Conservation (phyloP, 2,888 invertebrate species). For the Drosophila subquinaria region DNA sequence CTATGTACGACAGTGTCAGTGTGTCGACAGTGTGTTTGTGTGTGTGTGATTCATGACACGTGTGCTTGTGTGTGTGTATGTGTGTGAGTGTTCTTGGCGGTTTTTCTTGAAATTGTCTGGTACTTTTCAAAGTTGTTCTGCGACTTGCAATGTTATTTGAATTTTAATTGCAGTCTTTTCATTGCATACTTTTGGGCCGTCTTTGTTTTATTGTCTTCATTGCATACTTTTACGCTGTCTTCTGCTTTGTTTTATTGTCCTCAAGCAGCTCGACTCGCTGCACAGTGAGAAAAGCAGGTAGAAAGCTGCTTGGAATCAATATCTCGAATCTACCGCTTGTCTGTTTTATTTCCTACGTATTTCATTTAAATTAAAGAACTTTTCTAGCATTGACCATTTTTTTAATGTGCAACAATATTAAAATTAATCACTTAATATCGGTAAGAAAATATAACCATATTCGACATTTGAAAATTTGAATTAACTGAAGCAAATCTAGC, state of each 20-base stretch:
- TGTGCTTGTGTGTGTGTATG: constrained; percentile 26
- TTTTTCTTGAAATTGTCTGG: constrained; percentile 72
- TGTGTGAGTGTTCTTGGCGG: constrained; percentile 63
- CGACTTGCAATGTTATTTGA: constrained; percentile 74
- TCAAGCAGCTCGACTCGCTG: background rate
- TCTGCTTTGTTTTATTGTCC: constrained; percentile 9
- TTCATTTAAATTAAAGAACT: no score
- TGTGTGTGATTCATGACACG: constrained; percentile 57
- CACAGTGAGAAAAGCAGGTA: no score
- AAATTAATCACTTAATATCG: no score
- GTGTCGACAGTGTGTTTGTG: constrained; percentile 16
- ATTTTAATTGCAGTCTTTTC: constrained; percentile 81
- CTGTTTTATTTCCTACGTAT: no score
- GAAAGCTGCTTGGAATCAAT: no score
- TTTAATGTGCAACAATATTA: no score
- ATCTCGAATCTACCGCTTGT: no score
- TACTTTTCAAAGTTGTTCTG: constrained; percentile 67
- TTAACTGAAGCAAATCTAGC: no score
- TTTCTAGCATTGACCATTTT: no score
- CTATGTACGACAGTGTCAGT: constrained; percentile 5
- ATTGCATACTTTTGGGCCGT: constrained; percentile 68
- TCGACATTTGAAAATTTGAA: no score
- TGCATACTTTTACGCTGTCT: constrained; percentile 7
- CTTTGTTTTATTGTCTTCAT: constrained; percentile 47
- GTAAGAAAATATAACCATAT: no score